phyloP scores from a whole-genome alignment of 2,113 vertebrate genomes.

The Nibea albiflora region DNA sequence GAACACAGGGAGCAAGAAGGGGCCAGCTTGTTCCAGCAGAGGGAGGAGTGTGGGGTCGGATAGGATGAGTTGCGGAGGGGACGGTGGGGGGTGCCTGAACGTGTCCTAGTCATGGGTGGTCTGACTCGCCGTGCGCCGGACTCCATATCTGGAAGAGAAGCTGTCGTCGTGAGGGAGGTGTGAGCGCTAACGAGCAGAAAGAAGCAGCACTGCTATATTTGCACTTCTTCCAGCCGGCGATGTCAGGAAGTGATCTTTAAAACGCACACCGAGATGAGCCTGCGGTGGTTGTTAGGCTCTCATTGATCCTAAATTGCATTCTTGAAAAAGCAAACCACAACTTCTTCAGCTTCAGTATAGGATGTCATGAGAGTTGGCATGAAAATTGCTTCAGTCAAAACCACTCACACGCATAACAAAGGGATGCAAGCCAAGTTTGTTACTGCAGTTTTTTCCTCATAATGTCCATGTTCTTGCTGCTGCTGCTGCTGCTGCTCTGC shows the following conservation, averaged over 20 bases:
- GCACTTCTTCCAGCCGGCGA: slow-evolving; percentile 10
- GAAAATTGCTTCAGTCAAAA: background rate
- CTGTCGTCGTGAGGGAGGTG: slow-evolving; percentile 40
- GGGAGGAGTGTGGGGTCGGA: background rate
- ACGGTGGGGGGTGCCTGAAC: slow-evolving; percentile 16
- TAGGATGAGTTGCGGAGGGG: background rate
- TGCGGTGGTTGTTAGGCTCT: background rate
- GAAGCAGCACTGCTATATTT: slow-evolving; percentile 37
- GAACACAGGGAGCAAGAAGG: slow-evolving; percentile 27
- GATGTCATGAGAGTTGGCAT: slow-evolving; percentile 1
- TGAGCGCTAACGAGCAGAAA: slow-evolving; percentile 35
- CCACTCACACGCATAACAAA: background rate
- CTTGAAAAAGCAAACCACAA: slow-evolving; percentile 9
- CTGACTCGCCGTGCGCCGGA: slow-evolving; percentile 45
- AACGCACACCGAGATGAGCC: background rate
- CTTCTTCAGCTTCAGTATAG: slow-evolving; percentile 9
- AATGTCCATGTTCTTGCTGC: background rate
- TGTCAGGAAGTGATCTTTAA: slow-evolving; percentile 13
- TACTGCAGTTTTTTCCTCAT: slow-evolving; percentile 7
- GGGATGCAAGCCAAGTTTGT: slow-evolving; percentile 16
- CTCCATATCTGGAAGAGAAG: slow-evolving; percentile 76
- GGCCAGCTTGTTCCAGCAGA: slow-evolving; percentile 34
- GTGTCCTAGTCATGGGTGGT: slow-evolving; percentile 76
- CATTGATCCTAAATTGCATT: slow-evolving; percentile 3
- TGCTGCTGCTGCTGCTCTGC: background rate